Base-by-base conservation (phyloP, 2,113 vertebrate genomes). In the Setophaga kirtlandii region DNA sequence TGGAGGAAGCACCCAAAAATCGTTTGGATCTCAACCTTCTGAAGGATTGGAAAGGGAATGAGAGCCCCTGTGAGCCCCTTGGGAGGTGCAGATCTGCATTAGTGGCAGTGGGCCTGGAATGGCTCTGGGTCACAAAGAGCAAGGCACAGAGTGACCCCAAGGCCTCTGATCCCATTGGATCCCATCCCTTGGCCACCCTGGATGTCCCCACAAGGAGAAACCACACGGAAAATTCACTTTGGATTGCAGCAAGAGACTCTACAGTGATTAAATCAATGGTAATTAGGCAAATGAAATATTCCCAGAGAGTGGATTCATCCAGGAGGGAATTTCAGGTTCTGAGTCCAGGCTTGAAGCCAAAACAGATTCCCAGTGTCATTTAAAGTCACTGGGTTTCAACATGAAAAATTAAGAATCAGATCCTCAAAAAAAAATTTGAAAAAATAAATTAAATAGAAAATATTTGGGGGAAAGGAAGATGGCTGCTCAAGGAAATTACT, bases 51-150 rank as follows among this genome's bases (percentile, higher is more conserved):
- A 13, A 25, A 30, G 7, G 28, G 19, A 15, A 24, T 35, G 15
- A 33, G 50, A 52, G 16, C 18, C 18, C 8, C 18, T 24, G 33
- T 10, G 80, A 46, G 22, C 24, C 68, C 20, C 47, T 10, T 12
- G 63, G 25, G 18, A 74, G 18, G 4, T 5, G 15, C 0, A 30
- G 49, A 10, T 44, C 14, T 60, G 12, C 28, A 31, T 9, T 18
- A 6, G 28, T 7, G 20, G 5, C 3, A 35, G 39, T 0, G 1
- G 35, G 22, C 10, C 50, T 18, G 41, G n/a, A 55, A 56, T 1
- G 5, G 25, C 22, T 23, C 4, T 6, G 5, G 12, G 37, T 27
- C 35, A 22, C 0, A 1, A 52, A n/a, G 4, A 22, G 30, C 58
- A 27, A 47, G 27, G 21, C 23, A 7, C 47, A 42, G 47, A 4